A percentile compares a stretch with the other conserved stretches of the same genome.
phyloP scores from a whole-genome alignment of 1,140 invertebrate species.

The Argopecten irradians region DNA sequence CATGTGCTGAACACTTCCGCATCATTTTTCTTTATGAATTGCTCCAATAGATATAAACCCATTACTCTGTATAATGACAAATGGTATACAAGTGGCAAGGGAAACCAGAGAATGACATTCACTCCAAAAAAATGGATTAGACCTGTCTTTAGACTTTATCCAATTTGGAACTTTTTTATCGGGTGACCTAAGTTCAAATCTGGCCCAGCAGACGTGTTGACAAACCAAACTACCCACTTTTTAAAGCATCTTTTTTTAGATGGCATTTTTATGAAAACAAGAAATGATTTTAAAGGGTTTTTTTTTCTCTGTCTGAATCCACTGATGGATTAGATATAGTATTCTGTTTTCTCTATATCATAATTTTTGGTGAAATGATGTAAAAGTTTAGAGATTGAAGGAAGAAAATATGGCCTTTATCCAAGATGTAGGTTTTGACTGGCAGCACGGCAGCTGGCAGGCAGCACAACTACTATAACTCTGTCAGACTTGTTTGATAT shows the following conservation, averaged over 20 bases:
- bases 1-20: slow-evolving; percentile 34
- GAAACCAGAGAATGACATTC: slow-evolving; percentile 12
- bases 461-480: slow-evolving; percentile 47
- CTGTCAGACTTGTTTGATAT: slow-evolving; percentile 53
- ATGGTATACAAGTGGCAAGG: slow-evolving; percentile 14
- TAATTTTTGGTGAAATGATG: slow-evolving; percentile 3
- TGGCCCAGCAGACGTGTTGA: not conserved
- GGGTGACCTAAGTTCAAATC: not conserved
- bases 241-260: not conserved
- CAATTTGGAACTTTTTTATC: slow-evolving; percentile 7
- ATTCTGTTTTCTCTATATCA: not conserved
- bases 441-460: slow-evolving; percentile 44
- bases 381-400: not conserved
- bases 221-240: slow-evolving; percentile 21
- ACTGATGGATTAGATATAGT: not conserved
- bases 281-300: not conserved
- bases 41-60: slow-evolving; percentile 27
- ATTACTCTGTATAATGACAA: not conserved
- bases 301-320: not conserved
- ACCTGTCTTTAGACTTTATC: not conserved
- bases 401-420: slow-evolving; percentile 47
- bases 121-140: not conserved
- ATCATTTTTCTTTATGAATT: slow-evolving; percentile 24
- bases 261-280: slow-evolving; percentile 19
- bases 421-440: slow-evolving; percentile 48